Evolutionary conservation across 2,797 vertebrate species (phyloP).

Genomic region (Bradypodion pumilum): DNA sequence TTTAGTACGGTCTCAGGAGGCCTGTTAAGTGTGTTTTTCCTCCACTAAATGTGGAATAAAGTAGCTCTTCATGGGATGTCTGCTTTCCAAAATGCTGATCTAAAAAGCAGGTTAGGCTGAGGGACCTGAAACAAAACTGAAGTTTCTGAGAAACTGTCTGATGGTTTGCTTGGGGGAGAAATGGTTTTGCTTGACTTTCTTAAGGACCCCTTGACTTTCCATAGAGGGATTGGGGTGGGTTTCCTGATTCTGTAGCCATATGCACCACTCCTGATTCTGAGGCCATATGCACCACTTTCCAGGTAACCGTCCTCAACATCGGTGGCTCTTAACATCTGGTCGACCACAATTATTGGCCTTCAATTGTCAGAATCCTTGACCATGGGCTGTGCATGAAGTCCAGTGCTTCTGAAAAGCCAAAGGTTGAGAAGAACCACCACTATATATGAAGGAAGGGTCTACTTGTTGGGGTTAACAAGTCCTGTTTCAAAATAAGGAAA

Average conservation of each 20-base stretch:
- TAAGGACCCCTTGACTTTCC: background rate
- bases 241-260: too few relatives aligned
- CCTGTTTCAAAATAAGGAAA: background rate
- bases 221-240: background rate
- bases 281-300: too few relatives aligned
- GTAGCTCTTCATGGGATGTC: constrained; percentile 10
- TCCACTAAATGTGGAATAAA: background rate
- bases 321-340: background rate
- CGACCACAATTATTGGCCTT: background rate
- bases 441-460: too few relatives aligned
- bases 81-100: constrained; percentile 45
- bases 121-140: background rate
- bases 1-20: constrained; percentile 23
- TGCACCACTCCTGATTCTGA: too few relatives aligned
- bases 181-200: background rate
- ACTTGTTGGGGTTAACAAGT: background rate
- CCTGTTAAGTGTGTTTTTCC: constrained; percentile 4
- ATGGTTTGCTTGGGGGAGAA: too few relatives aligned
- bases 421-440: too few relatives aligned
- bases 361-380: too few relatives aligned
- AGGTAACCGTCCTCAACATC: background rate
- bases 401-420: too few relatives aligned
- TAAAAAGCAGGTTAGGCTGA: constrained; percentile 33
- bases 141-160: too few relatives aligned
- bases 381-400: too few relatives aligned